These are phyloP conservation scores for Anhinga anhinga DNA, from an alignment of 2,113 vertebrate species.

Conservation along the genomic window DNA sequence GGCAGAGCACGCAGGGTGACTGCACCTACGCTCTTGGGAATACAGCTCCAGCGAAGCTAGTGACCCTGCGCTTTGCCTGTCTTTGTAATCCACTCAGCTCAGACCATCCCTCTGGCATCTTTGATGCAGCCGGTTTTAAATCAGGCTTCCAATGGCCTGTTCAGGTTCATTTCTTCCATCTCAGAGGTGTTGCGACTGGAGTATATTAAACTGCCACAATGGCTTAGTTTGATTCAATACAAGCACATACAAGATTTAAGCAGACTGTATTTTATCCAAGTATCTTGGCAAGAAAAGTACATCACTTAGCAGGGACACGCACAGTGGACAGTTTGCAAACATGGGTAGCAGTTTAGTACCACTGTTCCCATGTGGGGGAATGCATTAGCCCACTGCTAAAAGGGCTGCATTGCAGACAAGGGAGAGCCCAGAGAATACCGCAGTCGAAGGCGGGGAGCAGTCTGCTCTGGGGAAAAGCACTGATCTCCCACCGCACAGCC, in stretches of 20 bases:
- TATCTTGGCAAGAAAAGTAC: background rate
- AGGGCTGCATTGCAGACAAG: background rate
- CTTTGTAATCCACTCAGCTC: background rate
- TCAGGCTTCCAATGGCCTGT: background rate
- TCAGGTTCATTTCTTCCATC: background rate
- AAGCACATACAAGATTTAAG: constrained; percentile 44
- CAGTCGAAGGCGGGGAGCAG: background rate
- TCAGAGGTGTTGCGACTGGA: background rate
- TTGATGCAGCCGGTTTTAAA: background rate
- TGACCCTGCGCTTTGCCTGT: accelerated
- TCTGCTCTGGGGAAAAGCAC: background rate
- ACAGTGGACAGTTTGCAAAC: background rate
- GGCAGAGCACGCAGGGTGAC: background rate
- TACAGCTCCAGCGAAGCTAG: background rate
- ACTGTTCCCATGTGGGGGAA: background rate
- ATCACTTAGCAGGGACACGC: background rate
- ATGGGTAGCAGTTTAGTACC: background rate
- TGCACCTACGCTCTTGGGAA: background rate
- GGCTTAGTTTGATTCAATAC: background rate
- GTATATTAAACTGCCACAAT: constrained; percentile 10
- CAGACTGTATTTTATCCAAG: background rate
- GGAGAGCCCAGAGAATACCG: background rate
- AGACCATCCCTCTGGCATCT: background rate
- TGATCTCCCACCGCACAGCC: background rate
- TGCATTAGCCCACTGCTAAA: background rate